Conservation (phyloP, 2,113 vertebrate species). For the Apodemus speciosus region DNA sequence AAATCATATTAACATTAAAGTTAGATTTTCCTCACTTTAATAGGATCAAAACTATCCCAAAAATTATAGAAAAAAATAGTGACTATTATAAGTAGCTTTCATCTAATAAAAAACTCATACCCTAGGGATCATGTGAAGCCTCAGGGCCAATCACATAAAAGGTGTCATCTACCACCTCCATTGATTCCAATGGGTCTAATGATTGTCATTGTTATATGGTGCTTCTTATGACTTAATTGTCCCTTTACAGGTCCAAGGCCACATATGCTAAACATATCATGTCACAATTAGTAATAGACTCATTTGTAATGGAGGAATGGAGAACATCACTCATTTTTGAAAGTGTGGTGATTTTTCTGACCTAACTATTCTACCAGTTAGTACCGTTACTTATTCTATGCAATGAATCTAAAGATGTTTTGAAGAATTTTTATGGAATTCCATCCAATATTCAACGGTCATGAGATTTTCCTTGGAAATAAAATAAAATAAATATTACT, state of each 20-base stretch:
- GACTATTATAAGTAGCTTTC: not conserved
- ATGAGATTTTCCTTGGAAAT: not conserved
- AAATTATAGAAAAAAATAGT: not conserved
- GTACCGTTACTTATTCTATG: not conserved
- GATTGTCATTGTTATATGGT: not conserved
- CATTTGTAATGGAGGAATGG: not conserved
- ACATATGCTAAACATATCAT: not conserved
- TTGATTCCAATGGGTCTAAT: not conserved
- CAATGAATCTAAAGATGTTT: not conserved
- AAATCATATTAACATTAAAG: not conserved
- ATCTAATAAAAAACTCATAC: not conserved
- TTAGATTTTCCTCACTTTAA: not conserved
- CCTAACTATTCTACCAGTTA: not conserved
- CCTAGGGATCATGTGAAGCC: not conserved
- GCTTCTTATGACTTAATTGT: not conserved
- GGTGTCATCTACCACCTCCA: not conserved
- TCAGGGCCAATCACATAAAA: not conserved
- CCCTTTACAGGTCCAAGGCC: not conserved
- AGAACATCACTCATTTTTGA: not conserved
- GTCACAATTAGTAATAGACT: not conserved
- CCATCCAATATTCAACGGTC: constrained; percentile 18
- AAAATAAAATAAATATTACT: not conserved
- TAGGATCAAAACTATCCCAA: not conserved
- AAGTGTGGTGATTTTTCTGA: not conserved
- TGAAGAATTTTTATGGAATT: not conserved